Base-by-base conservation (phyloP, 1,140 invertebrate genomes). In the Magallana angulata region DNA sequence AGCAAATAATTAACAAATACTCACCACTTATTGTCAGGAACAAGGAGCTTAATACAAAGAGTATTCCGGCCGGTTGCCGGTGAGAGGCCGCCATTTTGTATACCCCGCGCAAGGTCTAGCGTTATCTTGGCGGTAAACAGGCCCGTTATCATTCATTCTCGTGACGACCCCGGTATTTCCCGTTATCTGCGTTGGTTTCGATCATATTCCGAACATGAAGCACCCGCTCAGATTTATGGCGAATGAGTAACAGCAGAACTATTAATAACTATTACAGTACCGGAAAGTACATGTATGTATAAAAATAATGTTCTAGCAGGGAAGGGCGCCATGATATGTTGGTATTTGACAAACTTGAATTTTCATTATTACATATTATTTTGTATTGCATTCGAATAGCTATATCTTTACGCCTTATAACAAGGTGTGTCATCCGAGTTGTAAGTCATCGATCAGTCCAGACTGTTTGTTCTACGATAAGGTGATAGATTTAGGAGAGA, bases 101-200 rank as follows among this genome's bases (percentile, higher is more conserved):
- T 71, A 68, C 64, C 64, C 64, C n/a, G 64, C 64, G 64, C 18
- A 24, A 68, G 68, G 24, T 24, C 36, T 24, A 6, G 12, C 68
- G 24, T 71, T 71, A 71, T 71, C 68, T 36, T 71, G 68, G 68
- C 68, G 68, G 68, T 71, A 71, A 71, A 71, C 68, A 18, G 68
- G 68, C 68, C 36, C 18, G 68, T 71, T 71, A 71, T 71, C 68
- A 71, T 24, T 9, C 8, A 1, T 30, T 11, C 68, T 71, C 68
- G 68, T 71, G 68, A 71, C 68, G 68, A 71, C 68, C 9, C 68
- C 68, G 68, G 68, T 30, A 71, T 71, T 71, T 71, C 36, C 24
- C 18, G 68, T 71, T 71, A 71, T 71, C 68, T 71, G 18, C 6
- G 24, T 24, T 7, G n/a, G 18, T 71, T 71, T 71, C 68, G 11